phyloP scores from a whole-genome alignment of 2,113 vertebrate species.

The Butorides virescens region DNA sequence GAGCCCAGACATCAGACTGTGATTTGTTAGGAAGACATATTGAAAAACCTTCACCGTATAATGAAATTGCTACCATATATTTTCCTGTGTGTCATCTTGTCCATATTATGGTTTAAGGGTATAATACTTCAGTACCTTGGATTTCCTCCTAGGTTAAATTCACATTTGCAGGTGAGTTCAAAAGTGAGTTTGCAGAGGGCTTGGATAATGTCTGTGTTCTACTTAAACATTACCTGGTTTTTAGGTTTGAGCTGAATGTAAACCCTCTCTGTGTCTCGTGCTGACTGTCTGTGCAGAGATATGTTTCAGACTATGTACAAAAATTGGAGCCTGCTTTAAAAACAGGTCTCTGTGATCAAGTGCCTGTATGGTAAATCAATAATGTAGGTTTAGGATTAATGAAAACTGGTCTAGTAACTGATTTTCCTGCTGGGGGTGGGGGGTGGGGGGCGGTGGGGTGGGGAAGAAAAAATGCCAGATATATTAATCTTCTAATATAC shows the following conservation, averaged over 20 bases:
- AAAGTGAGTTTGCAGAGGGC: neutral
- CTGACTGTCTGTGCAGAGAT: neutral
- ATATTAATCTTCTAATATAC: neutral
- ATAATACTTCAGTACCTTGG: neutral
- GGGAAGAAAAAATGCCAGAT: neutral
- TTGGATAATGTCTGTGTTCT: neutral
- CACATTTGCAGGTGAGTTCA: neutral
- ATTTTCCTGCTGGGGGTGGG: neutral
- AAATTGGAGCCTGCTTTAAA: neutral
- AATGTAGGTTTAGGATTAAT: neutral
- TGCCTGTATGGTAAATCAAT: neutral
- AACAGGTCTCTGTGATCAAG: neutral
- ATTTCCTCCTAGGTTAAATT: neutral
- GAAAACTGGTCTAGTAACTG: neutral
- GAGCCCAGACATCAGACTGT: neutral
- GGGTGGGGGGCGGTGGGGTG: too few relatives aligned
- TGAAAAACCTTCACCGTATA: neutral
- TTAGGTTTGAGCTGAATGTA: neutral
- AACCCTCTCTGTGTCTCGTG: accelerated
- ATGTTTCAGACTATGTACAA: neutral
- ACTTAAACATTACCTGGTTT: neutral
- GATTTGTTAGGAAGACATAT: neutral
- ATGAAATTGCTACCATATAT: neutral
- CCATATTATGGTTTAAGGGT: neutral
- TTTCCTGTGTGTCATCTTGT: neutral